These are phyloP conservation scores for Eucriotettix oculatus DNA, from an alignment of 2,888 invertebrate genomes.

Conservation along the genomic window DNA sequence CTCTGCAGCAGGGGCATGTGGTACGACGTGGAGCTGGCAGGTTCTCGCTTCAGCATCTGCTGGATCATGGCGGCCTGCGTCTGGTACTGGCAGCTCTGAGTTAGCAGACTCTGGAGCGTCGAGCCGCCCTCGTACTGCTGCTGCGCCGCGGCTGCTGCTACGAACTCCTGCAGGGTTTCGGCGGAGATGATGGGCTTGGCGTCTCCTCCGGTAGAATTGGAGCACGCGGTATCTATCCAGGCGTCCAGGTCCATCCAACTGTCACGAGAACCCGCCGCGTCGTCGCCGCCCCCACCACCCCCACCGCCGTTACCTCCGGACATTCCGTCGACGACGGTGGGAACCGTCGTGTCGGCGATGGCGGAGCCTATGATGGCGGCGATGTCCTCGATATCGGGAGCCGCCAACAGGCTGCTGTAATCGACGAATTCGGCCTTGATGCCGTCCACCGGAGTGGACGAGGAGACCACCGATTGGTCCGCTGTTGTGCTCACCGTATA, in stretches of 20 bases:
- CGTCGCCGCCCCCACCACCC: constrained; percentile 45
- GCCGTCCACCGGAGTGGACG: constrained; percentile 25
- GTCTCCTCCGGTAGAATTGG: constrained; percentile 43
- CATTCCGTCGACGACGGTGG: constrained; percentile 31
- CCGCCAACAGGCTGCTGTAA: constrained; percentile 16
- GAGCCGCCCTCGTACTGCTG: constrained; percentile 25
- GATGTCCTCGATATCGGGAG: constrained; percentile 50
- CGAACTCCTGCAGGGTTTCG: constrained; percentile 34
- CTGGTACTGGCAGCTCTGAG: constrained; percentile 19
- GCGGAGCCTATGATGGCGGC: constrained; percentile 78
- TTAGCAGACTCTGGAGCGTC: constrained; percentile 57
- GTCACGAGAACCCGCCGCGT: constrained; percentile 48
- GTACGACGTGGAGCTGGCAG: constrained; percentile 13
- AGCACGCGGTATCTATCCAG: constrained; percentile 69
- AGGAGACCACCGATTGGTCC: constrained; percentile 29
- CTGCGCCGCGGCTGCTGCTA: constrained; percentile 17
- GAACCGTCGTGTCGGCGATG: constrained; percentile 75
- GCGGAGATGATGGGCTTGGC: constrained; percentile 43
- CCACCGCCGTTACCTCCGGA: constrained; percentile 31
- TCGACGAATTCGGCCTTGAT: constrained; percentile 20
- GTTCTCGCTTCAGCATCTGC: constrained; percentile 15
- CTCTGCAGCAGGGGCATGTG: constrained; percentile 70
- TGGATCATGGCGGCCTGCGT: constrained; percentile 24
- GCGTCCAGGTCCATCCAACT: constrained; percentile 81
- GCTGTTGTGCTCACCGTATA: constrained; percentile 14